Conservation (phyloP, 2,797 vertebrate genomes). For the Sebastolobus alascanus region DNA sequence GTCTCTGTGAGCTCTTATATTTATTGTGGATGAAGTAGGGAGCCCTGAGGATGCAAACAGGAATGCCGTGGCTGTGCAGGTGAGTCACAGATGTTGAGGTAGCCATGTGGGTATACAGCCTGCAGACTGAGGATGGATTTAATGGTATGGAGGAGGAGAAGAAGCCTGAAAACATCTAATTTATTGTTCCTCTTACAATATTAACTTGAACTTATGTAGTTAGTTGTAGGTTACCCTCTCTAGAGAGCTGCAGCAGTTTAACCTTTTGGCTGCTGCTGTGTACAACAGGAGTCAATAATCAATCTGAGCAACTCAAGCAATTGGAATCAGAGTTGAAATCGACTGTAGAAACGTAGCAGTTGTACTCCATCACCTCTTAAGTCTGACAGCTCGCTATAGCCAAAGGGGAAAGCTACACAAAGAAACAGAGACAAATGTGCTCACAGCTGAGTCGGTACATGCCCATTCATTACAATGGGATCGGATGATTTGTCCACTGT, state of each 20-base stretch:
- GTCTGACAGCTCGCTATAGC: conserved; percentile 24
- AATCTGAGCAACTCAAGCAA: not conserved
- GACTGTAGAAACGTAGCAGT: not conserved
- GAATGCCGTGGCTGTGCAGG: not conserved
- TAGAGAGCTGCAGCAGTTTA: not conserved
- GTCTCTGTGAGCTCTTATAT: not conserved
- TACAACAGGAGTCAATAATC: conserved; percentile 4
- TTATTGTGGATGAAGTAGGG: not conserved
- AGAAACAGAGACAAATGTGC: conserved; percentile 21
- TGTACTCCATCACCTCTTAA: conserved; percentile 20
- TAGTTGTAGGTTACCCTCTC: not conserved
- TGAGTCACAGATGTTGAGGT: too few relatives aligned
- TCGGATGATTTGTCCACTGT: conserved; percentile 9
- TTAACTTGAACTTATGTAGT: not conserved
- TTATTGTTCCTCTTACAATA: not conserved
- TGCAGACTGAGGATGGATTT: not conserved
- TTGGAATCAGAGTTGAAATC: too few relatives aligned
- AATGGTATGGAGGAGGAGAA: not conserved
- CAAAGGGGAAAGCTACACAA: conserved; percentile 5
- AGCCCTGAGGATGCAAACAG: not conserved
- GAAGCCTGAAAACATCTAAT: not conserved
- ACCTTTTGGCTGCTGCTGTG: not conserved
- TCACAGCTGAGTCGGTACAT: not conserved
- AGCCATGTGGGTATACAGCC: not conserved
- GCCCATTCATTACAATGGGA: not conserved